Evolutionary conservation across 2,113 vertebrate genomes (phyloP).

Genomic region (Hucho hucho): DNA sequence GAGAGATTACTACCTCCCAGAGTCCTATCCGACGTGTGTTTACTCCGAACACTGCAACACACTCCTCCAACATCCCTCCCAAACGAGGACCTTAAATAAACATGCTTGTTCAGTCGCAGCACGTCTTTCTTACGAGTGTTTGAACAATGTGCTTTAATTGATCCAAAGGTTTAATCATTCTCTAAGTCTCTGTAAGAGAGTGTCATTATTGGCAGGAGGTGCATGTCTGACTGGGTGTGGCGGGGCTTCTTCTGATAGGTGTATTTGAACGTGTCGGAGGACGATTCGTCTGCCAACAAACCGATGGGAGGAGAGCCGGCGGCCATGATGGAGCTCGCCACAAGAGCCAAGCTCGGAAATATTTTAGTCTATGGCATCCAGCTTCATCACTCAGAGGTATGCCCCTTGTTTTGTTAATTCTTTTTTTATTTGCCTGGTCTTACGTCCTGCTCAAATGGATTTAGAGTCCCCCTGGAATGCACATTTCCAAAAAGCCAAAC

Average conservation of each 20-base stretch:
- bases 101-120: conserved; percentile 28
- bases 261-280: conserved; percentile 48
- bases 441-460: neutral
- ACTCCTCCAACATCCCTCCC: conserved; percentile 4
- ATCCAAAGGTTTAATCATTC: neutral
- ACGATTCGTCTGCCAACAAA: conserved; percentile 32
- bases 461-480: too few species aligned
- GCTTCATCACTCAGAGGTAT: conserved; percentile 66
- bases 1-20: conserved; percentile 5
- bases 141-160: conserved; percentile 35
- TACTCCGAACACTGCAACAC: conserved; percentile 28
- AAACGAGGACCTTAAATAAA: neutral
- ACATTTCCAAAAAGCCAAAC: too few species aligned
- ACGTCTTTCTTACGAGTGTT: conserved; percentile 24
- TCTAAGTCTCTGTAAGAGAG: conserved; percentile 26
- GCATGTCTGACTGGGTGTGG: conserved; percentile 21
- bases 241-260: conserved; percentile 64
- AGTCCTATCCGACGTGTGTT: conserved; percentile 21
- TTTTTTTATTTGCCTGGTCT: neutral
- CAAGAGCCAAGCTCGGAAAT: conserved; percentile 56
- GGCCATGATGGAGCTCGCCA: conserved; percentile 57
- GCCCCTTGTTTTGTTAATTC: neutral
- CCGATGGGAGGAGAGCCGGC: conserved; percentile 35
- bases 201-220: conserved; percentile 2
- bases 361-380: conserved; percentile 71